Conservation (phyloP, 2,888 invertebrate genomes). For the Eristalis arbustorum region DNA sequence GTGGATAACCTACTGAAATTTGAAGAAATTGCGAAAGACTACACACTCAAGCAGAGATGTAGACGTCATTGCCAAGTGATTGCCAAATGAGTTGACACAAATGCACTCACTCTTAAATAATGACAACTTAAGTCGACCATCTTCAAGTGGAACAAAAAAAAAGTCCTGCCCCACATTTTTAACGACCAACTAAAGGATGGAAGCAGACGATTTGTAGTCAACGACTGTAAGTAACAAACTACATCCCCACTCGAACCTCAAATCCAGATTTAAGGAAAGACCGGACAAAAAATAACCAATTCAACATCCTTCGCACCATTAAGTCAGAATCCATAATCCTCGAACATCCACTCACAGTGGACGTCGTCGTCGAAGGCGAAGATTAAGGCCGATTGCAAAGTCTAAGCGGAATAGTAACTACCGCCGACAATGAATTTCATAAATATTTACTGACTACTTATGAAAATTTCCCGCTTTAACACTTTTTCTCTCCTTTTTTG, state of each 20-base stretch:
- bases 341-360: not conserved
- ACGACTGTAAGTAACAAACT: not conserved
- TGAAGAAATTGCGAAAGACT: too few relatives aligned
- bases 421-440: slow-evolving; percentile 51
- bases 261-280: not conserved
- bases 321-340: not conserved
- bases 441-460: slow-evolving; percentile 65
- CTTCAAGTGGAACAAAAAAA: not conserved
- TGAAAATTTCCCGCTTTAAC: slow-evolving; percentile 57
- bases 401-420: slow-evolving; percentile 14
- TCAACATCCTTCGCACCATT: not conserved
- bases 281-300: not conserved
- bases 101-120: too few relatives aligned
- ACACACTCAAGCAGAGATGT: too few relatives aligned
- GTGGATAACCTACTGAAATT: too few relatives aligned
- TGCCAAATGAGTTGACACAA: too few relatives aligned
- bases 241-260: not conserved
- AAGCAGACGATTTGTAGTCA: not conserved
- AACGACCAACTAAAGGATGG: not conserved
- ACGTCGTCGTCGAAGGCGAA: not conserved
- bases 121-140: not conserved
- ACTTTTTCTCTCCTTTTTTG: slow-evolving; percentile 12
- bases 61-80: too few relatives aligned
- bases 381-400: not conserved
- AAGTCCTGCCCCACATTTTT: not conserved